These are phyloP conservation scores for Castor canadensis DNA, from an alignment of 2,113 vertebrate species.

Conservation along the genomic window DNA sequence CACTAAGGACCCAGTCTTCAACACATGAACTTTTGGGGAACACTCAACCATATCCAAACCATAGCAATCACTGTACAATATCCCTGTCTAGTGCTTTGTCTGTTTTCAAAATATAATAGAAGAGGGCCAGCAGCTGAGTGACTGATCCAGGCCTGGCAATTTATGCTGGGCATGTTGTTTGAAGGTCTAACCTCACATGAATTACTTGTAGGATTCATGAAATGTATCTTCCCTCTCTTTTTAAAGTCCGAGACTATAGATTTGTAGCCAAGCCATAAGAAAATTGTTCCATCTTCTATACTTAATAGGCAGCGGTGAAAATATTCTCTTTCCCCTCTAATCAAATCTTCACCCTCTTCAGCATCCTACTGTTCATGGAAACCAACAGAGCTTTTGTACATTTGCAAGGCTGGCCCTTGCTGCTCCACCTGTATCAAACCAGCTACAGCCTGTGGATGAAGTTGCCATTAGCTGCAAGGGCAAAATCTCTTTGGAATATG, in stretches of 20 bases:
- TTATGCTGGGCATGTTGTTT: background rate
- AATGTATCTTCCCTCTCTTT: background rate
- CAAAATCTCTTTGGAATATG: background rate
- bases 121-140: background rate
- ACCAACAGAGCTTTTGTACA: background rate
- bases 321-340: background rate
- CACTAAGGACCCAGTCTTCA: background rate
- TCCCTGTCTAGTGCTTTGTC: background rate
- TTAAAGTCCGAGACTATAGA: background rate
- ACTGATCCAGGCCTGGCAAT: background rate
- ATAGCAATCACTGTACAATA: background rate
- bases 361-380: background rate
- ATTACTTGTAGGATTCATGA: background rate
- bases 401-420: background rate
- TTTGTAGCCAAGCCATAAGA: background rate
- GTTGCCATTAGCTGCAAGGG: background rate
- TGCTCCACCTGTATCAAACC: background rate
- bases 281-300: background rate
- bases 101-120: constrained; percentile 3
- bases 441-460: background rate
- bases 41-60: background rate
- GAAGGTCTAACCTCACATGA: background rate
- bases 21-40: too few species aligned
- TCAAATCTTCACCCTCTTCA: constrained; percentile 5
- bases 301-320: constrained; percentile 3